Evolutionary conservation across 2,888 invertebrate genomes (phyloP).

Genomic region (Cephus pygmeus): DNA sequence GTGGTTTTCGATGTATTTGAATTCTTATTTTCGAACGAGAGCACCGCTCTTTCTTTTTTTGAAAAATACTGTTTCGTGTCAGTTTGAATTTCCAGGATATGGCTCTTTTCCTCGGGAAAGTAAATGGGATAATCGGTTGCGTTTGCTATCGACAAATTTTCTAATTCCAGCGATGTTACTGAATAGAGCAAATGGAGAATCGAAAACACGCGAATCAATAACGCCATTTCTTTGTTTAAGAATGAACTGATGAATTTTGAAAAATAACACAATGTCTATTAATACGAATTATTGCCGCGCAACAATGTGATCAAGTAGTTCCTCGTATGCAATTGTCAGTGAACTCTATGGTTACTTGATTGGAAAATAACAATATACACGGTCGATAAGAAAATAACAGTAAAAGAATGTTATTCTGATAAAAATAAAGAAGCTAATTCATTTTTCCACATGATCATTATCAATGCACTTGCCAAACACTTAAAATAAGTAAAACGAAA

Average conservation of each 20-base stretch:
- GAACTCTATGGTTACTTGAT: background rate
- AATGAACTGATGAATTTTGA: background rate
- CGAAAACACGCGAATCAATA: background rate
- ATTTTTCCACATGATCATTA: background rate
- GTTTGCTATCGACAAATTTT: background rate
- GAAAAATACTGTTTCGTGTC: background rate
- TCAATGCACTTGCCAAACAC: background rate
- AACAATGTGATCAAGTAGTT: background rate
- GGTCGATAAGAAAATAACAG: too few relatives aligned
- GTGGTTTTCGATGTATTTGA: slow-evolving; percentile 5
- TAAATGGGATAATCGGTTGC: background rate
- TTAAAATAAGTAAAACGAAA: background rate
- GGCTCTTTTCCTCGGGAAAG: background rate
- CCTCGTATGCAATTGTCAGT: background rate
- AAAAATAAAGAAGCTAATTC: background rate
- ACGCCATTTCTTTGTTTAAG: background rate
- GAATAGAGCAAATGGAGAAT: background rate
- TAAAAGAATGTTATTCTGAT: background rate
- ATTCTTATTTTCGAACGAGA: background rate
- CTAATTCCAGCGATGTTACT: background rate
- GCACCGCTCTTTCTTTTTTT: background rate
- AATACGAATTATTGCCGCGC: background rate
- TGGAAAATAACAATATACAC: too few relatives aligned
- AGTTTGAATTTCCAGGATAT: background rate
- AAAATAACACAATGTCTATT: background rate